phyloP scores from a whole-genome alignment of 2,797 vertebrate genomes.

The Antennarius maculatus region DNA sequence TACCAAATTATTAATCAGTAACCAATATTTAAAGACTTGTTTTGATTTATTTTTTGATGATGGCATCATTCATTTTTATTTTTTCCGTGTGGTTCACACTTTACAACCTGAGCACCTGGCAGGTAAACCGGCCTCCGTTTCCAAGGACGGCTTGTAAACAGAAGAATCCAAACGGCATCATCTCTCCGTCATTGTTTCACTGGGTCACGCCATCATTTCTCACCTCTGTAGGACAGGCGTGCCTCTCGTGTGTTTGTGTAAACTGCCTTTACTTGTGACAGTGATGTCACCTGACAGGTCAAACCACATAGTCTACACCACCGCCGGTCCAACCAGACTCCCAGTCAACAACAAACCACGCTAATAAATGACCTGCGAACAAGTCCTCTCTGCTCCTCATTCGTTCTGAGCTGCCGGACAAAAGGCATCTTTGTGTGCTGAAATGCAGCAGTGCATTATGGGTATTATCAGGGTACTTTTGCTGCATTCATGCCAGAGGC shows the following conservation, averaged over 20 bases:
- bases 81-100: too few species aligned
- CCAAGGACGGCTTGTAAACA: background rate
- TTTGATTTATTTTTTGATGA: too few species aligned
- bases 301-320: constrained; percentile 61
- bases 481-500: constrained; percentile 40
- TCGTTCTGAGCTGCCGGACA: constrained; percentile 31
- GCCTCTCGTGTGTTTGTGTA: background rate
- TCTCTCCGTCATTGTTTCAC: constrained; percentile 24
- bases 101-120: too few species aligned
- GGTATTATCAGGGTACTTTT: constrained; percentile 25
- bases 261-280: constrained; percentile 12
- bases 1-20: background rate
- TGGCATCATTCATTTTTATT: too few species aligned
- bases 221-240: constrained; percentile 34
- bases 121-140: background rate
- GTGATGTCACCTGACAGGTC: constrained; percentile 72
- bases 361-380: constrained; percentile 12
- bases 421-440: constrained; percentile 27
- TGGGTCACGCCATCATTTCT: constrained; percentile 8
- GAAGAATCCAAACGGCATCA: background rate
- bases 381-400: background rate
- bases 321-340: constrained; percentile 28
- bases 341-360: constrained; percentile 38
- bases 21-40: background rate
- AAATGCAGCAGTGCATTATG: constrained; percentile 8